phyloP scores from a whole-genome alignment of 2,797 vertebrate genomes.

The Hemitrygon akajei region DNA sequence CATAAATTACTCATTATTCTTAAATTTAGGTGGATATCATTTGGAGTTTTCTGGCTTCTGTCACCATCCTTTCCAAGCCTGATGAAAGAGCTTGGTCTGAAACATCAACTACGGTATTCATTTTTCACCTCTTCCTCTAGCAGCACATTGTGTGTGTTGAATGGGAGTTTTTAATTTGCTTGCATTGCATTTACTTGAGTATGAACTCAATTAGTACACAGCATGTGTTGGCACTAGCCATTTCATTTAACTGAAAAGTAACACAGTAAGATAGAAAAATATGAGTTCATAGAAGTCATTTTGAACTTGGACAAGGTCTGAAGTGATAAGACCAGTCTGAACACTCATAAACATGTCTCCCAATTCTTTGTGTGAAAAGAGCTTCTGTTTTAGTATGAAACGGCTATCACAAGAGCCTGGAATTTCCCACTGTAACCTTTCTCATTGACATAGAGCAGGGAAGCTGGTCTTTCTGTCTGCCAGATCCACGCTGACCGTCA shows the following conservation, averaged over 20 bases:
- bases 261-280: neutral
- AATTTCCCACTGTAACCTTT: neutral
- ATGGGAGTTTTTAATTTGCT: neutral
- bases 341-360: neutral
- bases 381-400: too few species aligned
- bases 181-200: neutral
- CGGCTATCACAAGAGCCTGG: too few species aligned
- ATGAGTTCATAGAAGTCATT: neutral
- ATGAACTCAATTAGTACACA: neutral
- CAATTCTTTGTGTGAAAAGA: neutral
- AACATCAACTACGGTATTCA: too few species aligned
- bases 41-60: neutral
- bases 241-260: too few species aligned
- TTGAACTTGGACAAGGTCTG: neutral
- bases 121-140: too few species aligned
- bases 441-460: neutral
- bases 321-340: too few species aligned
- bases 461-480: too few species aligned
- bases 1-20: neutral
- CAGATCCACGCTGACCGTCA: too few species aligned
- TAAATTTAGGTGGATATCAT: too few species aligned
- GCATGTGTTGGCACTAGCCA: neutral
- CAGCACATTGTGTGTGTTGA: too few species aligned
- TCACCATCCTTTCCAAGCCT: too few species aligned
- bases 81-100: too few species aligned